Base-by-base conservation (phyloP, 2,888 invertebrate species). In the Spisula subtruncata region DNA sequence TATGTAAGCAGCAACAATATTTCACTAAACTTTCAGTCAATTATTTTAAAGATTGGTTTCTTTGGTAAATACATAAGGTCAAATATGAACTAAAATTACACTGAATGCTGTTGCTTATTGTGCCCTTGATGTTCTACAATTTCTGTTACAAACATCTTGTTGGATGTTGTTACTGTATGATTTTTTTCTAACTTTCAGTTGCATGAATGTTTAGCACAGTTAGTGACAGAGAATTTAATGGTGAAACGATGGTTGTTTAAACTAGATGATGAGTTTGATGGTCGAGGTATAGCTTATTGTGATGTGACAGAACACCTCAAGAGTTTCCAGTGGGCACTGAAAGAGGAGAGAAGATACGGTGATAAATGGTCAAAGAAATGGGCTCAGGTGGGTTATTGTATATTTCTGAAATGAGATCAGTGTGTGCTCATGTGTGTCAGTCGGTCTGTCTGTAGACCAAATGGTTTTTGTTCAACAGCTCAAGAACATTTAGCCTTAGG, bases 341-440 rank as follows among this genome's bases (percentile, higher is more conserved):
- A 96, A 88, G 97, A 97, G 90, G 94, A 95, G n/a, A 92, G 94
- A 25, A 91, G 96, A 90, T 97, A 96, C 85, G 96, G 96, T 8
- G 96, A 96, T n/a, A 96, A 97, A 89, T 97, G 97, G 97, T 95
- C 89, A 83, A 96, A 96, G 92, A 96, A 96, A 91, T 97, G 97
- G 97, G 96, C 97, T n/a, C 96, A 97, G 95, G 96, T 96, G 88
- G 1, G 56, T 25, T 12, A 8, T 84, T n/a, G n/a, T 41, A 41
- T 41, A 8, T 8, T 41, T 8, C 41, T 8, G 41, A 41, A 41
- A 8, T 2, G 41, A 5, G 41, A n/a, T n/a, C n/a, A n/a, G n/a
- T n/a, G n/a, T n/a, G n/a, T n/a, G n/a, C n/a, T n/a, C n/a, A n/a
- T n/a, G n/a, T n/a, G n/a, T n/a, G n/a, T n/a, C n/a, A n/a, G n/a